A percentile compares a stretch with the other conserved stretches of the same genome.
Evolutionary conservation across 2,797 vertebrate genomes (phyloP).

Genomic region (Crocidura indochinensis): DNA sequence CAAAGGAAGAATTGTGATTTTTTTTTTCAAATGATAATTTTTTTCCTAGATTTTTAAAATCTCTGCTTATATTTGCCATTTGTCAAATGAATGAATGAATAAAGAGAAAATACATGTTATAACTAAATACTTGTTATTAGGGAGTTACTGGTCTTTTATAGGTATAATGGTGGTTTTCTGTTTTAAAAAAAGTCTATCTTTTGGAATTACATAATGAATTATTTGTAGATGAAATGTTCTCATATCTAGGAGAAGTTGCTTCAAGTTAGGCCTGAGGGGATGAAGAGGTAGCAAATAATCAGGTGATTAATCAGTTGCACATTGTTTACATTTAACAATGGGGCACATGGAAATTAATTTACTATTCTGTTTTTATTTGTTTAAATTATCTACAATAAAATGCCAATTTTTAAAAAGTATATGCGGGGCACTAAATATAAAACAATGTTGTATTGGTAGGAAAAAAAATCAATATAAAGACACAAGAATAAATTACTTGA

Average conservation of each 20-base stretch:
- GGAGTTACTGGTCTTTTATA: conserved; percentile 28
- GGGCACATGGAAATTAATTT: background rate
- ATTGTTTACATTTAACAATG: background rate
- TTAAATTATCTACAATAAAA: conserved; percentile 50
- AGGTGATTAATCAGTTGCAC: background rate
- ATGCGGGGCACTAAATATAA: no score
- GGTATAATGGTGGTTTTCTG: conserved; percentile 30
- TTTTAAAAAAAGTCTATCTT: conserved; percentile 41
- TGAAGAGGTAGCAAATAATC: no score
- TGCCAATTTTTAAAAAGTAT: background rate
- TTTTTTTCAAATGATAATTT: background rate
- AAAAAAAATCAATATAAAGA: conserved; percentile 14
- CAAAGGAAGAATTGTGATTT: background rate
- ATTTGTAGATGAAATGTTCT: background rate
- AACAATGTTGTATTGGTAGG: background rate
- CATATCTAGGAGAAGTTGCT: conserved; percentile 32
- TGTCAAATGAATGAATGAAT: conserved; percentile 49
- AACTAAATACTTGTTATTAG: conserved; percentile 27
- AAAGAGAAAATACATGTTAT: conserved; percentile 9
- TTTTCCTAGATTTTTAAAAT: conserved; percentile 12
- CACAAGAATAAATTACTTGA: background rate
- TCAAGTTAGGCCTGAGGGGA: background rate
- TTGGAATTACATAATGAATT: background rate
- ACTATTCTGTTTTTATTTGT: background rate
- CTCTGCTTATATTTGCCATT: background rate